These are phyloP conservation scores for Acanthopagrus latus DNA, from an alignment of 2,797 vertebrate species.

Conservation along the genomic window DNA sequence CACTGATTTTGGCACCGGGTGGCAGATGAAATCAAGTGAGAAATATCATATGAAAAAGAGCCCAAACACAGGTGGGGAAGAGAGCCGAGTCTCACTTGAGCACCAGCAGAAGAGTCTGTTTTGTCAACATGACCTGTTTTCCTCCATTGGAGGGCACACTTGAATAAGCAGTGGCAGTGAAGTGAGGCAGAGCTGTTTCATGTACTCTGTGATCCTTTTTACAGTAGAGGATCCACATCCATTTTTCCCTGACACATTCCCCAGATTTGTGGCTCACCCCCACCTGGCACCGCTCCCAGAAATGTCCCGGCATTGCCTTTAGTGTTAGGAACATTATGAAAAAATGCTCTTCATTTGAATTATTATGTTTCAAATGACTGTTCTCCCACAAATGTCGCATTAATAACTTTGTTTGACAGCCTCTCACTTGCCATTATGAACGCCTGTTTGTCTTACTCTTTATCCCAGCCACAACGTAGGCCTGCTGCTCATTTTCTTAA, in stretches of 20 bases:
- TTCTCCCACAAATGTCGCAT: slow-evolving; percentile 49
- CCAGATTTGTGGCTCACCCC: slow-evolving; percentile 63
- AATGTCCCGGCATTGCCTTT: slow-evolving; percentile 53
- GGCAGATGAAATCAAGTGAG: slow-evolving; percentile 22
- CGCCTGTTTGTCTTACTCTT: slow-evolving; percentile 26
- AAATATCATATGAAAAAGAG: slow-evolving; percentile 15
- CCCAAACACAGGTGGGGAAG: slow-evolving; percentile 24
- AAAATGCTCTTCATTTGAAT: slow-evolving; percentile 54
- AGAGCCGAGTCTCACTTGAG: slow-evolving; percentile 25
- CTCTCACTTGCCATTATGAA: slow-evolving; percentile 20
- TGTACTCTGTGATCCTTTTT: slow-evolving; percentile 41
- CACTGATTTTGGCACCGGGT: slow-evolving; percentile 15
- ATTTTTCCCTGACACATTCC: slow-evolving; percentile 37
- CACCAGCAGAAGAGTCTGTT: slow-evolving; percentile 41
- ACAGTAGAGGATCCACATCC: slow-evolving; percentile 43
- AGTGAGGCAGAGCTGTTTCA: slow-evolving; percentile 40
- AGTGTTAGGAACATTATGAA: slow-evolving; percentile 60
- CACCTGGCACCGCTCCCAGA: slow-evolving; percentile 64
- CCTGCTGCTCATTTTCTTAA: slow-evolving; percentile 4
- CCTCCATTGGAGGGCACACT: slow-evolving; percentile 79
- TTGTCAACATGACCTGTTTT: slow-evolving; percentile 63
- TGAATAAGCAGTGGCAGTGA: slow-evolving; percentile 66
- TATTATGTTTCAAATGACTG: slow-evolving; percentile 62
- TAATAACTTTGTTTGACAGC: slow-evolving; percentile 54
- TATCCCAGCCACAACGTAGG: not conserved